Conservation (phyloP, 2,797 vertebrate species). For the Hybognathus amarus region DNA sequence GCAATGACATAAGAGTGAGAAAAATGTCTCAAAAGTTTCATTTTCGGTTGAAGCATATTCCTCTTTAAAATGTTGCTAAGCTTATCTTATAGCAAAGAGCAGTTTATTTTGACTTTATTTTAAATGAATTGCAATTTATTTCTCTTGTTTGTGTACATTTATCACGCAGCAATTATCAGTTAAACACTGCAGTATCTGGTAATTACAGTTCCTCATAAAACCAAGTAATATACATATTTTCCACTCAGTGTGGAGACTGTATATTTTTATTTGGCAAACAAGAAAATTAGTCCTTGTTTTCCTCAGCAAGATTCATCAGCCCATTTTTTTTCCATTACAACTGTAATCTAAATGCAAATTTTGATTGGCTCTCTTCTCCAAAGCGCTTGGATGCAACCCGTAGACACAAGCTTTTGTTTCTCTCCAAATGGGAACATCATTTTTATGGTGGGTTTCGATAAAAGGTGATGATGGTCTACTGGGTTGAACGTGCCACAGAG, state of each 20-base stretch:
- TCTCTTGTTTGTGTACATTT: constrained; percentile 1
- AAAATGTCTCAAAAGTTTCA: background rate
- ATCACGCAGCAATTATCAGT: constrained; percentile 19
- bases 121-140: constrained; percentile 7
- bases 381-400: constrained; percentile 69
- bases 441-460: constrained; percentile 65
- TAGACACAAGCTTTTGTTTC: constrained; percentile 66
- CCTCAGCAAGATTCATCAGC: constrained; percentile 73
- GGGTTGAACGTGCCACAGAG: constrained; percentile 40
- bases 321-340: constrained; percentile 81
- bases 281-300: constrained; percentile 74
- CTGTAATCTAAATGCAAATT: constrained; percentile 88
- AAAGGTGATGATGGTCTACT: constrained; percentile 62
- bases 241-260: constrained; percentile 70
- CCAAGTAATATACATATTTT: constrained; percentile 61
- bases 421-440: constrained; percentile 53
- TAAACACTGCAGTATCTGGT: constrained; percentile 30
- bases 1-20: background rate
- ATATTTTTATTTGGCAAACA: constrained; percentile 74
- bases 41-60: background rate
- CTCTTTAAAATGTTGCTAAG: background rate
- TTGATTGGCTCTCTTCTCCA: constrained; percentile 71
- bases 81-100: background rate
- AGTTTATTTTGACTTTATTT: constrained; percentile 1
- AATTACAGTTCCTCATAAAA: constrained; percentile 43